A percentile compares a stretch with the other conserved stretches of the same genome.
These are phyloP conservation scores for Tragelaphus imberbis DNA, from an alignment of 2,113 vertebrate species.

Conservation along the genomic window DNA sequence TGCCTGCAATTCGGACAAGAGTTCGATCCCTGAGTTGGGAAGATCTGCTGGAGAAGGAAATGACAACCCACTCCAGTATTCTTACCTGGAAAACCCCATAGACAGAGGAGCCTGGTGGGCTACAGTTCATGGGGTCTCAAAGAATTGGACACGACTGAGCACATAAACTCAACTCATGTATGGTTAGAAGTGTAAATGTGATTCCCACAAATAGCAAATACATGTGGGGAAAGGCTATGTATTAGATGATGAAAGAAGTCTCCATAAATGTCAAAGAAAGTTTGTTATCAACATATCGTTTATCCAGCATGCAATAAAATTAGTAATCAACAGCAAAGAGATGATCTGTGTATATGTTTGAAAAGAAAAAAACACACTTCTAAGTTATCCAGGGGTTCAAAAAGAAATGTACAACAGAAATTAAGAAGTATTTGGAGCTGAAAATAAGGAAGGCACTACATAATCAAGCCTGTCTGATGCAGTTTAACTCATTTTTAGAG, in stretches of 20 bases:
- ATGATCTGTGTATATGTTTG: not conserved
- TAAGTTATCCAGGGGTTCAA: slow-evolving; percentile 11
- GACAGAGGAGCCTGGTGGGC: not conserved
- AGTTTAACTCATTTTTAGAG: not conserved
- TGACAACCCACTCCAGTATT: not conserved
- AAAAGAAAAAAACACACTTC: not conserved
- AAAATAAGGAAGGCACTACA: not conserved
- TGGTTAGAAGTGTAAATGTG: not conserved
- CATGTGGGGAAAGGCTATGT: not conserved
- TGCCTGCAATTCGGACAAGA: not conserved
- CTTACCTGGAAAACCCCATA: not conserved
- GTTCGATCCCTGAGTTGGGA: not conserved
- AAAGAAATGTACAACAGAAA: slow-evolving; percentile 39
- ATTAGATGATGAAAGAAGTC: not conserved
- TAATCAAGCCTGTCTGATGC: not conserved
- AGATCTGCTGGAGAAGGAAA: not conserved
- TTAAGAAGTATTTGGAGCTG: not conserved
- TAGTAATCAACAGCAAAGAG: slow-evolving; percentile 6
- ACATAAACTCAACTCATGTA: not conserved
- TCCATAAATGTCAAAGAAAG: not conserved
- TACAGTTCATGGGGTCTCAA: not conserved
- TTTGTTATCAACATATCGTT: not conserved
- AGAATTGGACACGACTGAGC: not conserved
- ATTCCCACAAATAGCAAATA: not conserved
- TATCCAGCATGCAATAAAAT: not conserved